Base-by-base conservation (phyloP, 2,888 invertebrate genomes). In the Xanthorhoe designata region DNA sequence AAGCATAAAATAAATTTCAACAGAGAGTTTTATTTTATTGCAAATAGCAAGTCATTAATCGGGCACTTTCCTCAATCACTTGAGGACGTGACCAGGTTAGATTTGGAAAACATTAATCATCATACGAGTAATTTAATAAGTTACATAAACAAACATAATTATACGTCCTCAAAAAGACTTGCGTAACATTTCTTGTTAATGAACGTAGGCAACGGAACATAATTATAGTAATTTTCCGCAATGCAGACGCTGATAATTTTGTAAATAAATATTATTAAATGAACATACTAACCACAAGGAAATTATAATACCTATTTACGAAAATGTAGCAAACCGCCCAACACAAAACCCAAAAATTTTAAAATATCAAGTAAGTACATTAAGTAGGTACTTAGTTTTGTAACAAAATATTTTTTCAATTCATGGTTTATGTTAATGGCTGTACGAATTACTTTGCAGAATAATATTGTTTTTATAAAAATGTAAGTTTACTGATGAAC, bases 31-130 rank as follows among this genome's bases (percentile, higher is more conserved):
- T 3, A 45, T 45, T 45, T n/a, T 45, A n/a, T n/a, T 15, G 15
- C n/a, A 3, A 45, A 45, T 10, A 5, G 47, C 47, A 17, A 1
- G 47, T 47, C 17, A 8, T 47, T 47, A 47, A 15, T 47, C 17
- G 7, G 13, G 13, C 15, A 17, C 15, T 47, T 47, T 47, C 47
- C 47, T 47, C 10, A 45, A 45, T 6, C 64, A 69, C 72, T 70
- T 69, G 71, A 72, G 66, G 68, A 67, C 68, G 57, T 59, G 45
- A 60, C 64, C 53, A 47, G 8, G 47, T 47, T 71, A 69, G 69
- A 69, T 69, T 50, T 62, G 60, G 51, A 47, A 4, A 47, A 47
- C 15, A 47, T 17, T 17, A 47, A 47, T 47, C 47, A 17, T 17
- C 17, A 8, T 47, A 15, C 47, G 8, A 13, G 17, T 54, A 56